Conservation (phyloP, 2,888 invertebrate species). For the Flexamia atlantica region DNA sequence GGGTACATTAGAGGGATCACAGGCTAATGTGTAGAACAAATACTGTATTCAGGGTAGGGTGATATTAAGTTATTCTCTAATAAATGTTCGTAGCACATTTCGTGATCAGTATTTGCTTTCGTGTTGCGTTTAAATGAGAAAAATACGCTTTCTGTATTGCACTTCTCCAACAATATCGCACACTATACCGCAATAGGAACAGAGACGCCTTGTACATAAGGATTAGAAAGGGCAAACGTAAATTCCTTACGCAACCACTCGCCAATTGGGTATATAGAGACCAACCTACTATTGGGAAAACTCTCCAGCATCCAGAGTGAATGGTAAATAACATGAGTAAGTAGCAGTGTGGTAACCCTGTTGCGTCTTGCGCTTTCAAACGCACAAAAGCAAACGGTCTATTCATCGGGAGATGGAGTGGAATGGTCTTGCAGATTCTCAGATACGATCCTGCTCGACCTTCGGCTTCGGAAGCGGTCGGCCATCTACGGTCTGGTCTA, state of each 20-base stretch:
- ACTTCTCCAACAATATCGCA: too few relatives aligned
- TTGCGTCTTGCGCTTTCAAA: constrained; percentile 3
- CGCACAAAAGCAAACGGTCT: background rate
- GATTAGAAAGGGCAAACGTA: background rate
- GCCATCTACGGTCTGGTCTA: constrained; percentile 17
- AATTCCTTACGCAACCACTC: background rate
- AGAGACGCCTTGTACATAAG: background rate
- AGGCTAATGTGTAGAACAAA: too few relatives aligned
- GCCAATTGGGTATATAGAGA: too few relatives aligned
- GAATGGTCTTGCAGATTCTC: background rate
- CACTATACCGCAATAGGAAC: too few relatives aligned
- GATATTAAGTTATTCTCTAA: too few relatives aligned
- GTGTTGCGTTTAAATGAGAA: too few relatives aligned
- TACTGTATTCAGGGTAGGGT: too few relatives aligned
- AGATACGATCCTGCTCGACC: background rate
- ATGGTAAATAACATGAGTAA: background rate
- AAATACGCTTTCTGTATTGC: too few relatives aligned
- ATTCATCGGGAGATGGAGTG: background rate
- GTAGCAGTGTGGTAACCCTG: background rate
- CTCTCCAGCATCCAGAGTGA: background rate
- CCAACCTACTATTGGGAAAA: background rate
- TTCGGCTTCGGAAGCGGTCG: background rate
- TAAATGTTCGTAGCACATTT: too few relatives aligned
- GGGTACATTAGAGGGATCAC: too few relatives aligned
- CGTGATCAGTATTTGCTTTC: too few relatives aligned